These are phyloP conservation scores for Hartigia nigra DNA, from an alignment of 2,888 invertebrate genomes.

Conservation along the genomic window DNA sequence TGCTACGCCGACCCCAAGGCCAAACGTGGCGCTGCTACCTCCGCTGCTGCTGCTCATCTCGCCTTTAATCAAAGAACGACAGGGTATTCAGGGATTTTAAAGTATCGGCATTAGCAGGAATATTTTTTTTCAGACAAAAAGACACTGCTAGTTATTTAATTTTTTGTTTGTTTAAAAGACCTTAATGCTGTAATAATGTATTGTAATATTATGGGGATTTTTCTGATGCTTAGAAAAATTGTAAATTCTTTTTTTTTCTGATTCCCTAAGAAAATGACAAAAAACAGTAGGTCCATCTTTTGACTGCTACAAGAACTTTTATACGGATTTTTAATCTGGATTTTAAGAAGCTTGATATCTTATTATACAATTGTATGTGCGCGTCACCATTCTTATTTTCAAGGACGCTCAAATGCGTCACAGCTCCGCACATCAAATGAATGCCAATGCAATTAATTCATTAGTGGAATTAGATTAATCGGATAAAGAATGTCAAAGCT, in stretches of 20 bases:
- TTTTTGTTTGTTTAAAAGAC: not conserved
- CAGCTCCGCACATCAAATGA: not conserved
- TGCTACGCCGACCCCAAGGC: conserved; percentile 50
- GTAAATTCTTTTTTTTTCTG: not conserved
- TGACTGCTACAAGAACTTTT: not conserved
- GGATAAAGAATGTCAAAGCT: not conserved
- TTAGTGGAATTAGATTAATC: not conserved
- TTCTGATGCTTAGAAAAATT: not conserved
- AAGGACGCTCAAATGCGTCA: not conserved
- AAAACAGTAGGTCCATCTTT: no score
- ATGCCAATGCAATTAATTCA: not conserved
- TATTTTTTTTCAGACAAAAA: not conserved
- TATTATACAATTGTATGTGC: not conserved
- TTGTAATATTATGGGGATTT: no score
- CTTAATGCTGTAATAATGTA: not conserved
- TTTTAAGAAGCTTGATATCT: not conserved
- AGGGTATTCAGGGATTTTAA: not conserved
- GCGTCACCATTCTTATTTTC: not conserved
- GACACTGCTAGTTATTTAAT: not conserved
- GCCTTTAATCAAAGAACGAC: conserved; percentile 10
- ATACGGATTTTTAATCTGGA: not conserved
- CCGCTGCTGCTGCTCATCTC: conserved; percentile 31
- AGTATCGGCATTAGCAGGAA: not conserved
- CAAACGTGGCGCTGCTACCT: conserved; percentile 16
- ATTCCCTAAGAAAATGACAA: not conserved